Base-by-base conservation (phyloP, 1,140 invertebrate species). In the Drosophila navojoa region DNA sequence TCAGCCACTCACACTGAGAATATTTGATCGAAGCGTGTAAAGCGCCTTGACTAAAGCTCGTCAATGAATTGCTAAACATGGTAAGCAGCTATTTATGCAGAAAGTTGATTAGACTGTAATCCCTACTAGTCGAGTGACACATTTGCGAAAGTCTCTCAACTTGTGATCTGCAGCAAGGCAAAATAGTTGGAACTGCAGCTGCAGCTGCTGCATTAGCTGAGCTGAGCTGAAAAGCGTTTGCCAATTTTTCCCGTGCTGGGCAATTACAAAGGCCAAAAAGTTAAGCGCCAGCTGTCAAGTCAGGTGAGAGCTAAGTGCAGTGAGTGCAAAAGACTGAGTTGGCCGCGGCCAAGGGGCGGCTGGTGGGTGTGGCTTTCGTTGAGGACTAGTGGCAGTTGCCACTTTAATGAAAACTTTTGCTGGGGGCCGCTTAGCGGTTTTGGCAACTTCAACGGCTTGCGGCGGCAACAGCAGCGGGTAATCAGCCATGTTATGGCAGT, bases 351-450 rank as follows among this genome's bases (percentile, higher is more conserved):
- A 5, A 4, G 1, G 27, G n/a, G 9, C 6, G 5, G 54, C 4
- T 35, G 6, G 16, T 22, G 45, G 16, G n/a, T 4, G 35, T 38
- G 35, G 35, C 35, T 11, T 11, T 11, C 35, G n/a, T 15, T 13
- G n/a, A 10, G 45, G 25, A 11, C 3, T 27, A 29, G 15, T 15
- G 29, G 13, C 16, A 67, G 63, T 72, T 67, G 57, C 49, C 71
- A 61, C 64, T 73, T 73, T 69, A 73, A 73, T 73, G 71, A 73
- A 73, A 73, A 73, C 64, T 73, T 73, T 73, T 69, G 64, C 71
- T 27, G 50, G 35, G 64, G 64, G 57, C 42, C 71, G 71, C 64
- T 73, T 73, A 73, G 71, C 58, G 71, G 71, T 69, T 73, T 38
- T 68, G 70, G 66, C 71, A 69, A 73, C 57, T 69, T 73, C 64